Base-by-base conservation (phyloP, 2,888 invertebrate genomes). In the Agriopis aurantiaria region DNA sequence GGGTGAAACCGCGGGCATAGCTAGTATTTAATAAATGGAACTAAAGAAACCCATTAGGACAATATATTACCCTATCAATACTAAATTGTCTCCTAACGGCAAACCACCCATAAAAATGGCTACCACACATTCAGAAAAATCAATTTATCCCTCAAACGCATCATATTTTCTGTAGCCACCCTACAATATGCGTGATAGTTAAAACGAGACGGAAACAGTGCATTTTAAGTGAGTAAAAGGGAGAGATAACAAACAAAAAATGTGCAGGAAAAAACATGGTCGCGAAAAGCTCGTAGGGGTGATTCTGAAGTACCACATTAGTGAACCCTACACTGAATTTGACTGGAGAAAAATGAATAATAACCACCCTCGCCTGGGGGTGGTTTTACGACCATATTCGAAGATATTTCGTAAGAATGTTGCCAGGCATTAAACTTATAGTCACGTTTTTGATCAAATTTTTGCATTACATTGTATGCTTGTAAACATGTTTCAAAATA, bases 141-240 rank as follows among this genome's bases (percentile, higher is more conserved):
- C 93, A 93, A 93, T 93, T 93, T 92, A 88, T 88, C 84, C 90
- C 87, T 89, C 91, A 91, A 90, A 91, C 92, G 91, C 91, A 93
- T 93, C 93, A 94, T 93, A 93, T 92, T 93, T 92, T 91, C 86
- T 87, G 82, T 83, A 76, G 84, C 91, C 93, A 91, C 93, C 92
- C 92, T 88, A 90, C 88, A 86, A 86, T 79, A 80, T 65, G 72
- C 74, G 80, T 86, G 89, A 91, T 91, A 91, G 85, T 74, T 83
- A 1, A 80, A 91, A 70, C 69, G 86, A 73, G 91, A 92, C 23
- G 60, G 69, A 62, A 4, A 45, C 78, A 82, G 71, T 40, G 46
- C 10, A 49, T 33, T 48, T 41, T 9, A 10, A 8, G 10, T 1
- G 62, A 0, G 75, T 58, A 59, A 88, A 75, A 78, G 85, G 77